Evolutionary conservation across 2,113 vertebrate genomes (phyloP).

Genomic region (Propithecus coquereli): DNA sequence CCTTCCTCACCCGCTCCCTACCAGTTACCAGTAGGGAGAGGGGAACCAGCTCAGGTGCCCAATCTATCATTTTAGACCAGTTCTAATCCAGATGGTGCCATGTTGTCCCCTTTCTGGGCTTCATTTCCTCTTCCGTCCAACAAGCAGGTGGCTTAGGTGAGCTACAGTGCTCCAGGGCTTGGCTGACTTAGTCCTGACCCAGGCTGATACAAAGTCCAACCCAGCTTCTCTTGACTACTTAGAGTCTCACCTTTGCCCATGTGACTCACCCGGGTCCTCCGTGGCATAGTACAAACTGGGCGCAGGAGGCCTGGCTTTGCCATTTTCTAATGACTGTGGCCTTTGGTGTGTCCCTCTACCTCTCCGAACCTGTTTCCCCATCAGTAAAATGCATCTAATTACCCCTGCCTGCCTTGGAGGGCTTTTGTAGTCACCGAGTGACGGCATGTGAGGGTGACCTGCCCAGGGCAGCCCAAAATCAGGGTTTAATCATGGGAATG

Average conservation of each 20-base stretch:
- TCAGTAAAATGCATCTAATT: neutral
- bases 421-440: neutral
- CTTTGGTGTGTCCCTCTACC: no score
- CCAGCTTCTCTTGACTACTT: neutral
- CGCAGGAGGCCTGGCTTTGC: neutral
- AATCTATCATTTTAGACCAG: no score
- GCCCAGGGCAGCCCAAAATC: neutral
- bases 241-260: neutral
- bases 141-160: neutral
- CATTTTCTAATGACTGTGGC: neutral
- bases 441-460: neutral
- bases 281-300: neutral
- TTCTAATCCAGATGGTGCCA: neutral
- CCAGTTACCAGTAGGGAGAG: neutral
- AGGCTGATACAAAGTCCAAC: neutral
- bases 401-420: neutral
- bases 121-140: neutral
- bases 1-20: neutral
- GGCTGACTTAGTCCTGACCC: neutral
- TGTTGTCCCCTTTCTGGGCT: neutral
- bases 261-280: no score
- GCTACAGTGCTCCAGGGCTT: neutral
- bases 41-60: neutral
- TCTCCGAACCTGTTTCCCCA: no score
- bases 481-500: no score